Evolutionary conservation across 2,888 invertebrate genomes (phyloP).

Genomic region (Augiades crinisus): DNA sequence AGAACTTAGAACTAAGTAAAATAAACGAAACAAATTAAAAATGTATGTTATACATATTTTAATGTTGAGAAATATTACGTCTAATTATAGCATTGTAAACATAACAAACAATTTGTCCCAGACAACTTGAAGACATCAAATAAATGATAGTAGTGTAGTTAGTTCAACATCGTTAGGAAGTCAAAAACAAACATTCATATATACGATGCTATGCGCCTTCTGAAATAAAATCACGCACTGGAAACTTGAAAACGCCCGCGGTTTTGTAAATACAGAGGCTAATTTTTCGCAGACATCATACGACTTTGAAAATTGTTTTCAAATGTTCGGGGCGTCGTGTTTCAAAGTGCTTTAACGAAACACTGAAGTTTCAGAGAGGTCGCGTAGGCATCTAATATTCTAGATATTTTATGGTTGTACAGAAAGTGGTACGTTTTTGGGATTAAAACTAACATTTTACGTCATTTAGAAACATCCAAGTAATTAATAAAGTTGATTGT

Average conservation of each 20-base stretch:
- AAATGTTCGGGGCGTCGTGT: conserved; percentile 1
- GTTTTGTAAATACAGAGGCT: not conserved
- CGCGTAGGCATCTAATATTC: not conserved
- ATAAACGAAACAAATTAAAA: too few relatives aligned
- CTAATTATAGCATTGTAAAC: too few relatives aligned
- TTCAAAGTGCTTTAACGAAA: conserved; percentile 6
- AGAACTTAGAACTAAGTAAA: too few relatives aligned
- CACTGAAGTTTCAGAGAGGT: not conserved
- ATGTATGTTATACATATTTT: too few relatives aligned
- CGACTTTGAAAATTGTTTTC: conserved; percentile 10
- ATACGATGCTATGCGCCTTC: not conserved
- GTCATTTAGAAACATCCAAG: too few relatives aligned
- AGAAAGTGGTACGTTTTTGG: too few relatives aligned
- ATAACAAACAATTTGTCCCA: too few relatives aligned
- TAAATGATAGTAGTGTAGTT: too few relatives aligned
- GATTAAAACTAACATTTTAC: too few relatives aligned
- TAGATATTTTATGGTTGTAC: not conserved
- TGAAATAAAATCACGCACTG: conserved; percentile 2
- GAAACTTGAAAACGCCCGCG: conserved; percentile 2
- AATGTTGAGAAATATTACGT: too few relatives aligned
- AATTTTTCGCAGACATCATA: conserved; percentile 7
- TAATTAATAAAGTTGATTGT: too few relatives aligned
- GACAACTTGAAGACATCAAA: too few relatives aligned
- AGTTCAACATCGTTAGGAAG: not conserved
- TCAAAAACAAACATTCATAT: not conserved